A percentile compares a stretch with the other conserved stretches of the same genome.
These are phyloP conservation scores for Strigamia crassipes DNA, from an alignment of 2,888 invertebrate genomes.

Conservation along the genomic window DNA sequence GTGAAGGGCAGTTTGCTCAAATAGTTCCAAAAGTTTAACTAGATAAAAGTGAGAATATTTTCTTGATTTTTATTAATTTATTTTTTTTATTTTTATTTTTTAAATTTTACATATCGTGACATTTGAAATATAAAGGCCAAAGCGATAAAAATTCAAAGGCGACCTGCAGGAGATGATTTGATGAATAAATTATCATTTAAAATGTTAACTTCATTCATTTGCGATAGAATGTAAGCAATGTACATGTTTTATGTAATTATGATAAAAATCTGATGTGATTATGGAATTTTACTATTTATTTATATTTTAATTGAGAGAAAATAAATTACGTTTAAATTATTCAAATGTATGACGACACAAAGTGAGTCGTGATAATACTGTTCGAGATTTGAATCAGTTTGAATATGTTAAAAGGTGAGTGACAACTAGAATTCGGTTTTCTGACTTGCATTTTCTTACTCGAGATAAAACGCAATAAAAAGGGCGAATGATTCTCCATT, in stretches of 20 bases:
- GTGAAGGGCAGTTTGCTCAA: background rate
- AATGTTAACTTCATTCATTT: constrained; percentile 18
- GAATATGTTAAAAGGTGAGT: background rate
- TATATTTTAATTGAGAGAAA: background rate
- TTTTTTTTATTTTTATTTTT: background rate
- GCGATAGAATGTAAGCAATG: background rate
- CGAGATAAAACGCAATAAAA: background rate
- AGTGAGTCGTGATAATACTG: background rate
- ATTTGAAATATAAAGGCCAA: background rate
- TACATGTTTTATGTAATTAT: background rate
- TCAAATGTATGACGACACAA: background rate
- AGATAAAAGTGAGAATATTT: background rate
- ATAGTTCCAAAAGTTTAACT: background rate
- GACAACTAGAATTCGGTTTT: background rate
- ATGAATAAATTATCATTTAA: background rate
- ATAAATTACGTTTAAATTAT: background rate
- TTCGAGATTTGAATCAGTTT: background rate
- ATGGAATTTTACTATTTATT: background rate
- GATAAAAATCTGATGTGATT: constrained; percentile 4
- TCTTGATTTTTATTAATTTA: too few relatives aligned
- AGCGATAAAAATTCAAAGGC: background rate
- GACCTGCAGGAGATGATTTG: background rate
- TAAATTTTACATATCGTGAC: background rate
- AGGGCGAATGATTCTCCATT: background rate
- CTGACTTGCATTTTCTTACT: background rate